Evolutionary conservation across 2,888 invertebrate genomes (phyloP), one percentile per base, ranked within the genome.

Genomic region (Andricus curvator): DNA sequence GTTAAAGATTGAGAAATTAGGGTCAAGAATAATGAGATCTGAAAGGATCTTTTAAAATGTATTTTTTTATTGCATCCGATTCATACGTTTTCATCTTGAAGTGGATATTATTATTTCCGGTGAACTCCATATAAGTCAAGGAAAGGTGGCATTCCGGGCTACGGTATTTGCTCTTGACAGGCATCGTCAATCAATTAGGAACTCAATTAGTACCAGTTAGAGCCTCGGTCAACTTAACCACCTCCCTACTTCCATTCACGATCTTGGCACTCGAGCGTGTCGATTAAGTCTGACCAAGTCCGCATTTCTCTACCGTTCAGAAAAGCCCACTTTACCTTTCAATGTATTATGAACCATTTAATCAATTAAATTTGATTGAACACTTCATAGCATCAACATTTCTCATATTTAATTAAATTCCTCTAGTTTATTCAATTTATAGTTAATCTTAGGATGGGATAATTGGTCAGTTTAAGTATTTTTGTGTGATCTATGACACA

Each of bases 171-270:
- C 66, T 56, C 17, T 68, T 41, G n/a, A 48, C 60, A 25, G 77
- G n/a, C 66, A 78, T 76, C n/a, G 77, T 60, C 68, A 25, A 64
- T 44, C 79, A 66, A 77, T 77, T 77, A 51, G 62, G 68, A 81
- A 79, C 79, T 76, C 79, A 29, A 81, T 79, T 77, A 81, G 62
- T 60, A 62, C 77, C 74, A 74, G 79, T 81, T 81, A 80, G 62
- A 62, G 3, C 15, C 62, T 62, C 5, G 62, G 25, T 62, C 22
- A 62, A 62, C 25, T 62, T 9, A n/a, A 56, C n/a, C n/a, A 56
- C 56, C 56, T 9, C 9, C 56, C 56, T 56, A 56, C 56, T 56
- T 56, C 56, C n/a, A 56, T 56, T 56, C n/a, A 56, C 56, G 9
- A 56, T 56, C 56, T 56, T 51, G 56, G 56, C 9, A 56, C 56